Evolutionary conservation across 2,113 vertebrate species (phyloP), one percentile per base, ranked within the genome.

Genomic region (Lepisosteus osseus): DNA sequence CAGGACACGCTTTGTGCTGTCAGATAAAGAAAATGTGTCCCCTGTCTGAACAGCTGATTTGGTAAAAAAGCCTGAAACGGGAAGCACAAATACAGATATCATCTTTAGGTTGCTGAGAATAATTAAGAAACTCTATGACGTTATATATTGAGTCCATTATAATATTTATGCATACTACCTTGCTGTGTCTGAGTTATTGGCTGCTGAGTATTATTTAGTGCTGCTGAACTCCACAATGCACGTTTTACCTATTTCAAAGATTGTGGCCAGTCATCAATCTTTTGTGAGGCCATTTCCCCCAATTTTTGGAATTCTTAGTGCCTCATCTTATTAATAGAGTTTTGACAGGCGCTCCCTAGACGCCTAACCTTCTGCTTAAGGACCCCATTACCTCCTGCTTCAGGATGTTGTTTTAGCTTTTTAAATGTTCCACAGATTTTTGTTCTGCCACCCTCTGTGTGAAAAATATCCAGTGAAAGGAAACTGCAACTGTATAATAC

Each of bases 381-480:
- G 76, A 79, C 76, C 83, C 72, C 51, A 72, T 74, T 72, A 74
- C 77, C 78, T 79, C 75, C 74, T 79, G 74, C 78, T 79, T 71
- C 77, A 83, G 80, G 81, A 85, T 83, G 83, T 86, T 86, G 81
- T 82, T 83, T 85, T 81, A 85, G 74, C 81, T 74, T 71, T 69
- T 71, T 81, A 74, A 80, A 80, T 78, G 74, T 80, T 78, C 80
- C 64, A 45, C 65, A 72, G 70, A 77, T 83, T 80, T 76, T 75
- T 68, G 59, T 74, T 82, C 74, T 64, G 57, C 81, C 78, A 75
- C 80, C 81, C 79, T 77, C 75, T 78, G 83, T 70, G 83, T 82
- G 83, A 86, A 75, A 82, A 81, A 83, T 78, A 71, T 56, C 65
- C 41, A 73, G 47, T 56, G 77, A 75, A 73, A 84, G 83, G 79